Percentiles rank a stretch among this genome's conserved stretches.
phyloP scores from a whole-genome alignment of 2,113 vertebrate species.

The Clarias gariepinus region DNA sequence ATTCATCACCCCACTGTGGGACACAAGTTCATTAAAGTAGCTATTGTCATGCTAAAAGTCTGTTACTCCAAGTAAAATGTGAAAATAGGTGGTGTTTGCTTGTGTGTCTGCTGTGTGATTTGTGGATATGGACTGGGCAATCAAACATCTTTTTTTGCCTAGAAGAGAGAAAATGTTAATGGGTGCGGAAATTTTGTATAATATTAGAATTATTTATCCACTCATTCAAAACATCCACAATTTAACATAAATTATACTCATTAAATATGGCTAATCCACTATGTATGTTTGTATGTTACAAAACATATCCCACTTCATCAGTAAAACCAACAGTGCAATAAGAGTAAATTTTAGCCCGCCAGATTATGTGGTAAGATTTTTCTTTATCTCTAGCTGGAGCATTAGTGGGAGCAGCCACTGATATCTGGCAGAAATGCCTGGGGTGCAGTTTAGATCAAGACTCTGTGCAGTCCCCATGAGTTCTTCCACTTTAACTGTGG shows the following conservation, averaged over 20 bases:
- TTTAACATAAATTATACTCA: background rate
- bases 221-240: background rate
- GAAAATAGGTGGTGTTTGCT: background rate
- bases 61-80: constrained; percentile 8
- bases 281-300: background rate
- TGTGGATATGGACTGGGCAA: background rate
- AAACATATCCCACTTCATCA: background rate
- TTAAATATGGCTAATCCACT: background rate
- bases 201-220: background rate
- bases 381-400: background rate
- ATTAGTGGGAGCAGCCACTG: background rate
- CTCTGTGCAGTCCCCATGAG: background rate
- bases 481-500: background rate
- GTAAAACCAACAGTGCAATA: background rate
- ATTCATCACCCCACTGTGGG: constrained; percentile 36
- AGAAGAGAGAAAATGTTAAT: background rate
- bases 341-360: background rate
- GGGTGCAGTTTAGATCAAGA: background rate
- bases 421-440: background rate
- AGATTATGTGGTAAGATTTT: background rate
- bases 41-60: constrained; percentile 22
- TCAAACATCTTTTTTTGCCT: background rate
- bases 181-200: background rate
- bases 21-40: constrained; percentile 34
- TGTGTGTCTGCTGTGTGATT: background rate